Evolutionary conservation across 2,797 vertebrate species (phyloP).

Genomic region (Thaleichthys pacificus): DNA sequence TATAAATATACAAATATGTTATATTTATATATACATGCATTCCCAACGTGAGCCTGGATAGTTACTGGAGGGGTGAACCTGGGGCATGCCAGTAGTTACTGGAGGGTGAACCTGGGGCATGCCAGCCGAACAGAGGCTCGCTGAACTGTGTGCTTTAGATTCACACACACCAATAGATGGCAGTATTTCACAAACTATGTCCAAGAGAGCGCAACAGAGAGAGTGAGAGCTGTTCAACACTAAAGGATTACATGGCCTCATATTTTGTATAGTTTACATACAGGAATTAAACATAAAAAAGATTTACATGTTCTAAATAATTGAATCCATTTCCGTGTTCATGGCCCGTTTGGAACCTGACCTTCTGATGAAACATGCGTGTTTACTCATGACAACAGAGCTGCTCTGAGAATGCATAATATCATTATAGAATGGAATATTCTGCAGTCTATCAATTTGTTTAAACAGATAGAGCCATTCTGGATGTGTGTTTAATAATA

Average conservation of each 20-base stretch:
- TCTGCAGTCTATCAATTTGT: slow-evolving; percentile 37
- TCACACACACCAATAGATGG: slow-evolving; percentile 84
- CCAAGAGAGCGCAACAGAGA: slow-evolving; percentile 9
- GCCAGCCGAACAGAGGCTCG: slow-evolving; percentile 6
- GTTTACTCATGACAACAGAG: slow-evolving; percentile 13
- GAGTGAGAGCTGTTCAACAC: slow-evolving; percentile 36
- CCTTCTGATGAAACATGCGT: neutral
- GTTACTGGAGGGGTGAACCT: no score
- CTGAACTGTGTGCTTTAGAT: slow-evolving; percentile 11
- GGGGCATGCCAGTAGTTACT: no score
- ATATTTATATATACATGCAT: no score
- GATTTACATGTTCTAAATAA: slow-evolving; percentile 6
- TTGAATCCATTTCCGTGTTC: no score
- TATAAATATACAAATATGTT: no score
- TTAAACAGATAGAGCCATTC: slow-evolving; percentile 41
- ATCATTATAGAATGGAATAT: neutral
- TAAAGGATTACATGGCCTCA: slow-evolving; percentile 35
- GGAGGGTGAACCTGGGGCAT: no score
- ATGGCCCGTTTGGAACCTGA: neutral
- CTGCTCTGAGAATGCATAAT: slow-evolving; percentile 45
- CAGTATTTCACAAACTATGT: slow-evolving; percentile 92
- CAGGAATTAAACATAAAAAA: slow-evolving; percentile 35
- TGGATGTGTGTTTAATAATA: slow-evolving; percentile 29
- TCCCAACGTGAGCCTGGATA: no score
- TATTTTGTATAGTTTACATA: slow-evolving; percentile 52